Percentiles rank a stretch among this genome's conserved stretches.
phyloP scores from a whole-genome alignment of 2,113 vertebrate genomes.

The Irena cyanogastra region DNA sequence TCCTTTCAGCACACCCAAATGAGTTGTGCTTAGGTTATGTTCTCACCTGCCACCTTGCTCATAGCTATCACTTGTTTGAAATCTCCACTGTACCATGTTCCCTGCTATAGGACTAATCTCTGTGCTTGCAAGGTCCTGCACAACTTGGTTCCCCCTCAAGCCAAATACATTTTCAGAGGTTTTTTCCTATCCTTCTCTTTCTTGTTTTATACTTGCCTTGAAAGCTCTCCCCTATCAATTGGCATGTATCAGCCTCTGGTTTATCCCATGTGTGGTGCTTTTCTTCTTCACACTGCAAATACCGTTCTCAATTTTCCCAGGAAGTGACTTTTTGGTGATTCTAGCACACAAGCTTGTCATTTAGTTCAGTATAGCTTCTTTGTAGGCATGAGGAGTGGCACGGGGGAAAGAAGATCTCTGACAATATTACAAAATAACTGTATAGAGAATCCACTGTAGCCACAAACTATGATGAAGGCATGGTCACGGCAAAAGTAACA shows the following conservation, averaged over 20 bases:
- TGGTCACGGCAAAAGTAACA: background rate
- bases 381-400: background rate
- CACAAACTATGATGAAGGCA: background rate
- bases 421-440: background rate
- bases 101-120: background rate
- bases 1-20: background rate
- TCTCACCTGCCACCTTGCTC: background rate
- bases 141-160: background rate
- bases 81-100: background rate
- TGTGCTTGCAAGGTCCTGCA: background rate
- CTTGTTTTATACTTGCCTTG: background rate
- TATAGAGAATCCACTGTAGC: background rate
- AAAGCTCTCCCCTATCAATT: background rate
- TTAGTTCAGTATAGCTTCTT: background rate
- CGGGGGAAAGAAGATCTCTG: background rate
- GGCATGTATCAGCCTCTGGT: background rate
- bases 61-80: background rate
- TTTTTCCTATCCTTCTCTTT: background rate
- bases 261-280: background rate
- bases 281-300: background rate
- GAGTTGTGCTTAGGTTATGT: background rate
- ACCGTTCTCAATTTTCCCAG: background rate
- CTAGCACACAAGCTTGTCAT: background rate
- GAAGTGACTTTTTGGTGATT: background rate
- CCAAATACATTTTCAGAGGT: background rate